Evolutionary conservation across 2,797 vertebrate genomes (phyloP), one percentile per base, ranked within the genome.

Genomic region (Threskiornis aethiopicus): DNA sequence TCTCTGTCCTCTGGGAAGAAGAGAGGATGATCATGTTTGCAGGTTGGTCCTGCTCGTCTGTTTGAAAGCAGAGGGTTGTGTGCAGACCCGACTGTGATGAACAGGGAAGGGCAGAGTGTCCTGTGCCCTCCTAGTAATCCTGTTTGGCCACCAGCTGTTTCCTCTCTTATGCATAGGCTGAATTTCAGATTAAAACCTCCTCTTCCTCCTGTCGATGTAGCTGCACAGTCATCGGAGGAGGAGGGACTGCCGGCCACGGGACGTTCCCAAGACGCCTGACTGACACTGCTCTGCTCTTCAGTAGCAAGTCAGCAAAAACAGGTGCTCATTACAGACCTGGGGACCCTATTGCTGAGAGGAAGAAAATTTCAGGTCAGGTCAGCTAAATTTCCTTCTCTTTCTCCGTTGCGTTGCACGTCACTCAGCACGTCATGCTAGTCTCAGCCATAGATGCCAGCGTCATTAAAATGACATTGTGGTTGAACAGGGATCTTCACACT

Each of bases 361-460:
- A 44, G 70, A 64, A 52, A 11, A 16, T 26, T 75, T 35, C 35
- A 46, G 72, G 39, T 66, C 67, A 69, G 69, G 26, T 49, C 85
- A 77, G 59, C 47, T 78, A 3, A 22, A 70, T 78, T 77, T 62
- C 37, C 52, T 81, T 75, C 13, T 66, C 28, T 70, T 49, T 83
- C 47, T 58, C 44, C 0, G 0, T 37, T 61, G 41, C 7, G 3
- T 41, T 55, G 42, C 25, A 13, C 29, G 6, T 44, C 72, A 10
- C 42, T 73, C 20, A 29, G 26, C 33, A 46, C 3, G 3, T 71
- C 35, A 3, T 0, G 0, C 37, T 31, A 67, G 61, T 31, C 58
- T 80, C 0, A 0, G 24, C 66, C 11, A 0, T 4, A 37, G 52
- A 6, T 72, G 31, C 42, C 69, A 19, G 22, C 0, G 0, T 44